These are phyloP conservation scores for Caretta caretta DNA, from an alignment of 2,113 vertebrate genomes.

Conservation along the genomic window DNA sequence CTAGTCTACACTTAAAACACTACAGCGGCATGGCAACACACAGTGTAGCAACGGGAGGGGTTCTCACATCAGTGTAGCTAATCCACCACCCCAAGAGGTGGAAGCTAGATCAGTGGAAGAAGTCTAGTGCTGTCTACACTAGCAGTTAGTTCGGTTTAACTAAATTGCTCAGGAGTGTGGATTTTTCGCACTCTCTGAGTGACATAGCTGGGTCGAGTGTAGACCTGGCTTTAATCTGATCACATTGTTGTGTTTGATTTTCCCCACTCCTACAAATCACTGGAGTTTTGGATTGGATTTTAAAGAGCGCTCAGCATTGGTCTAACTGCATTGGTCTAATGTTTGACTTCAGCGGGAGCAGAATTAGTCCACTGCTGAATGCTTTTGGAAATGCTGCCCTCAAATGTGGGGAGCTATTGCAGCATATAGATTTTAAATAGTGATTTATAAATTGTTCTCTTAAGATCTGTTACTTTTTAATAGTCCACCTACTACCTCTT, in stretches of 20 bases:
- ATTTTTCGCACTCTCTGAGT: background rate
- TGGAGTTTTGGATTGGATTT: background rate
- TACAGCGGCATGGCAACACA: background rate
- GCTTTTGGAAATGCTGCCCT: background rate
- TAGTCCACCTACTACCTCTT: background rate
- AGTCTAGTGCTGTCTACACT: background rate
- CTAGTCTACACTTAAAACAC: background rate
- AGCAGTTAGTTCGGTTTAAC: background rate
- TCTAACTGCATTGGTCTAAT: background rate
- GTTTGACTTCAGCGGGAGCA: background rate
- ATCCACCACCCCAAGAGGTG: background rate
- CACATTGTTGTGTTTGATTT: background rate
- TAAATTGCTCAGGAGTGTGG: background rate
- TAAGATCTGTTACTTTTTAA: background rate
- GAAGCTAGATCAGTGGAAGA: background rate
- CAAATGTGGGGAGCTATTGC: background rate
- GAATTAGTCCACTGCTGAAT: background rate
- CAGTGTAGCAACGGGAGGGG: background rate
- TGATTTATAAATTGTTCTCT: background rate
- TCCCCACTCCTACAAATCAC: background rate
- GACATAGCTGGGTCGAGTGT: background rate
- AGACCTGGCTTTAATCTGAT: background rate
- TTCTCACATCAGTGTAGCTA: background rate
- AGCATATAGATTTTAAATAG: background rate
- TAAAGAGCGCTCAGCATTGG: background rate